Base-by-base conservation (phyloP, 1,140 invertebrate species). In the Caenorhabditis brenneri region DNA sequence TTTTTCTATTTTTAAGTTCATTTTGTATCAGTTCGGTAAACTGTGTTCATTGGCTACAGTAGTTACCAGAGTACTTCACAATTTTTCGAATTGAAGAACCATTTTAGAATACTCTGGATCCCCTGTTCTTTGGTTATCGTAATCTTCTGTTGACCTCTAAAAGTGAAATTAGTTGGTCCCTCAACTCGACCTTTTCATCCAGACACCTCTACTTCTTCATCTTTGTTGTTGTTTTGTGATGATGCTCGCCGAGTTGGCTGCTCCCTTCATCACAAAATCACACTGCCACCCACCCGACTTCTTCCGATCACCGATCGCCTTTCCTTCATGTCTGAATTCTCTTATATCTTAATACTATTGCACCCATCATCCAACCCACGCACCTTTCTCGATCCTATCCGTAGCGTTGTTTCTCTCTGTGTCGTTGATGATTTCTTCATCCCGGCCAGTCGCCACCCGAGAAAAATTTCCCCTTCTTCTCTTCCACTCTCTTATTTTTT, bases 251-350 rank as follows among this genome's bases (percentile, higher is more conserved):
- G 58, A 65, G 58, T 36, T 65, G 33, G 36, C 36, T 74, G 65
- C 65, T 74, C 65, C n/a, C 65, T 46, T n/a, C n/a, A 65, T 65
- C 58, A 65, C 58, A 39, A 42, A 24, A 74, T 74, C 65, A 74
- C 36, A 74, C 36, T 42, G 33, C 36, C 65, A 74, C 33, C 65
- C 65, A 39, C 33, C 65, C 65, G 36, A 74, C 36, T 74, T 74
- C 65, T 74, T 55, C 33, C 65, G 65, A 74, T 74, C 65, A 42
- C 65, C 65, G 65, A 74, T 74, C 65, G 65, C 36, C 65, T 74
- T 36, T 36, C 31, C 31, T 9, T 10, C 36, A n/a, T 31, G 24
- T 15, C 36, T 19, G 36, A 74, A 74, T 46, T 74, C 65, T 65
- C 58, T 51, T 55, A n/a, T 36, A 42, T 74, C 33, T n/a, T 31